Base-by-base conservation (phyloP, 2,113 vertebrate genomes). In the Cheilinus undulatus region DNA sequence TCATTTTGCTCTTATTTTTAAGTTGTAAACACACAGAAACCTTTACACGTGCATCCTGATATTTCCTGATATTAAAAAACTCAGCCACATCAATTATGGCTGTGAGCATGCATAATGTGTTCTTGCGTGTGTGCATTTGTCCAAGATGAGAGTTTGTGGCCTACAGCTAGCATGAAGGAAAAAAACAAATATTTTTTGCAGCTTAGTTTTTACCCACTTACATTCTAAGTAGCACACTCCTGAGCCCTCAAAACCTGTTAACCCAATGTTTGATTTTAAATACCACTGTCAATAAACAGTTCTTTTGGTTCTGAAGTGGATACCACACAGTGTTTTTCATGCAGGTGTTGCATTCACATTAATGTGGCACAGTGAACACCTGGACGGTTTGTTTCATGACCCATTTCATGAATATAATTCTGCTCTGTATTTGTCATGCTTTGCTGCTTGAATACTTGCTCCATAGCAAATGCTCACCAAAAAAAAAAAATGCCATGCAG, bases 231-330 rank as follows among this genome's bases (percentile, higher is more conserved):
- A 12, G 22, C 22, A 5, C 9, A 36, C 40, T 62, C 27, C 32
- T 51, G 23, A 78, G 64, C 70, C 43, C 51, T 69, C 19, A 45
- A 10, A 80, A 62, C n/a, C n/a, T 54, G 74, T 38, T 20, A 63
- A 53, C 27, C 20, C 32, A 27, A 20, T 61, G 52, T 80, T 76
- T 65, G 19, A 52, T 76, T 67, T 49, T 5, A 42, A 69, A 82
- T 36, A 46, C 24, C 36, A 26, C 7, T 5, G 43, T 50, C 48
- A 66, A 20, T 69, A 45, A 77, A 73, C 12, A 26, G 40, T 56
- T 38, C 22, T 40, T 65, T 27, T 30, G 11, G 49, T 27, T 72
- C 26, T 63, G 43, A 76, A 58, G 78, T 23, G 12, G 63, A 49
- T 51, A 24, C 14, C 27, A 20, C 50, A 48, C 11, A 8, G 48